Evolutionary conservation across 2,888 invertebrate genomes (phyloP), one percentile per base, ranked within the genome.

Genomic region (Ophioninae sp.): DNA sequence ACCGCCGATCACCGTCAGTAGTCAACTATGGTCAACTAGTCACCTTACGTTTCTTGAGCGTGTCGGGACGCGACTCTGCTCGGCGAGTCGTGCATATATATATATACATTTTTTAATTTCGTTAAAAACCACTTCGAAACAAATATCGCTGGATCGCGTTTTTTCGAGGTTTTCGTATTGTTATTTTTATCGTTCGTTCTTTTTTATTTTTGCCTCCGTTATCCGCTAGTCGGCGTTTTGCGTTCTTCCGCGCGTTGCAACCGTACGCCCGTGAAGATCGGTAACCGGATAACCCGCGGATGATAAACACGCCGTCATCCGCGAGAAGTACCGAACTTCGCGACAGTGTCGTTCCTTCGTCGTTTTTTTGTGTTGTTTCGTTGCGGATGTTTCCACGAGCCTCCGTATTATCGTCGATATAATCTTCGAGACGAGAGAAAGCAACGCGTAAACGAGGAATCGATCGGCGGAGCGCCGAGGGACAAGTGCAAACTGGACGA

Each of bases 11-110:
- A 70, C 86, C 83, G 86, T 81, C 82, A 79, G 84, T 82, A 75
- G 79, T 70, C 85, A 82, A 68, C 68, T 68, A 68, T 68, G 68
- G 78, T 70, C 85, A 82, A 77, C 82, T 85, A 86, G 87, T 86
- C 85, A 86, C 83, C 85, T 84, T 83, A 86, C 85, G 87, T 83
- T 83, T 84, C 76, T 87, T 84, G 84, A 86, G 76, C 87, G 85
- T 84, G 86, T 85, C 84, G 85, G 87, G 84, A 73, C 79, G 67
- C 62, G 68, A 20, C 82, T 59, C 44, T 62, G 77, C 65, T 20
- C n/a, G 37, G 56, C 64, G 7, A 20, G 37, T 76, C 30, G 59
- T 23, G 17, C 7, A 30, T 50, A 57, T 68, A 57, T 67, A 17
- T 30, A 7, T 57, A 13, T 41, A 8, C 6, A 39, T 17, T 7